Evolutionary conservation across 30 jellyfish, hydroid and myxozoan genomes (phyloP).

Genomic region (Pelagia noctiluca): DNA sequence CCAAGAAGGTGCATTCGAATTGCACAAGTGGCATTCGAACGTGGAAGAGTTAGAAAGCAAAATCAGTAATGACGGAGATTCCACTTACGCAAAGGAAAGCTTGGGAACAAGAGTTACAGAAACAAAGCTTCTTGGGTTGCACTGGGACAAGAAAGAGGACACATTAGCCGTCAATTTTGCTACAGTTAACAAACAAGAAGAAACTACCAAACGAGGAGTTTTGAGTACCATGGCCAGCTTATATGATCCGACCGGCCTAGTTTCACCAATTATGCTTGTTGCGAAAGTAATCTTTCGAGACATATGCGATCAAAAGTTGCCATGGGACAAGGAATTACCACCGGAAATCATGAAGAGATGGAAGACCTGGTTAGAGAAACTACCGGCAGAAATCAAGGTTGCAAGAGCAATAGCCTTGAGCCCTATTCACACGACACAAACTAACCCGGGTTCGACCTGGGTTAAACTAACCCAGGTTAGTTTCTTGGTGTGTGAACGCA

Average conservation of each 20-base stretch:
- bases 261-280: slow-evolving; percentile 1
- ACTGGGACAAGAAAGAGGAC: slow-evolving; percentile 40
- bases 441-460: no score
- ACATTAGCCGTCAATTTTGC: slow-evolving; percentile 17
- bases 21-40: slow-evolving; percentile 69
- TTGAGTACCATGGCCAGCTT: slow-evolving; percentile 8
- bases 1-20: slow-evolving; percentile 22
- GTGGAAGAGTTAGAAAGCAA: slow-evolving; percentile 21
- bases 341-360: slow-evolving; percentile 4
- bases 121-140: slow-evolving; percentile 41
- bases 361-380: slow-evolving; percentile 12
- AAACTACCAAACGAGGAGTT: slow-evolving; percentile 54
- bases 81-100: slow-evolving; percentile 7
- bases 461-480: no score
- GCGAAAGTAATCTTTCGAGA: slow-evolving; percentile 50
- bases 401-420: slow-evolving; percentile 30
- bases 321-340: slow-evolving; percentile 26
- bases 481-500: no score
- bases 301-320: slow-evolving; percentile 24
- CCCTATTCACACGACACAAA: no score
- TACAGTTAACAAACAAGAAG: background rate
- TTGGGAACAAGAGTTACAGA: slow-evolving; percentile 27
- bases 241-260: slow-evolving; percentile 26
- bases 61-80: background rate
- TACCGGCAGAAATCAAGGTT: slow-evolving; percentile 15